Conservation (phyloP, 2,113 vertebrate genomes). For the Sceloporus tristichus region DNA sequence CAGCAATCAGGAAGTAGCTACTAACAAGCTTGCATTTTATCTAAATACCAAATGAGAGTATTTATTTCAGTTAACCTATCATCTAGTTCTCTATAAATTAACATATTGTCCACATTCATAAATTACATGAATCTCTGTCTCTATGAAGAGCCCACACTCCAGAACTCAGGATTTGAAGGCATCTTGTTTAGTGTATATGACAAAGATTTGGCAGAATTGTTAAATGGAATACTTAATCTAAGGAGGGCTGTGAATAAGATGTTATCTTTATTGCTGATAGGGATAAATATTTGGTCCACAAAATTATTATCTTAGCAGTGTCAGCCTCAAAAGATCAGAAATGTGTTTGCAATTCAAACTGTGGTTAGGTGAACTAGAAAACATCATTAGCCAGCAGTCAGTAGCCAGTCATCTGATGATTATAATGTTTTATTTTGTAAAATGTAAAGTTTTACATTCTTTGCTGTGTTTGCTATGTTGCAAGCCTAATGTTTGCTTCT, state of each 20-base stretch:
- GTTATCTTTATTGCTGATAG: not conserved
- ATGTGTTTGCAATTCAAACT: not conserved
- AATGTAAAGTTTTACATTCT: not conserved
- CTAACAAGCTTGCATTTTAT: too few species aligned
- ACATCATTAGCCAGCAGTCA: not conserved
- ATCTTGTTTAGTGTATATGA: not conserved
- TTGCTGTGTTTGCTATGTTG: not conserved
- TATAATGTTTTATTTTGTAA: not conserved
- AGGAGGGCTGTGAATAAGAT: not conserved
- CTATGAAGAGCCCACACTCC: too few species aligned
- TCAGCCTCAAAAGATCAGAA: not conserved
- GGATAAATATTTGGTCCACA: not conserved
- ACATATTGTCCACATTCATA: too few species aligned
- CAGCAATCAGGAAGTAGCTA: too few species aligned
- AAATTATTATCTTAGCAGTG: not conserved
- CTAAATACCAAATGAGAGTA: too few species aligned
- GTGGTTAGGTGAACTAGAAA: not conserved
- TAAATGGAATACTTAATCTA: not conserved
- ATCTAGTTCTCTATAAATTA: too few species aligned
- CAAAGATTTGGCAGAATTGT: not conserved
- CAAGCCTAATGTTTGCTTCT: not conserved
- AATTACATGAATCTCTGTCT: too few species aligned
- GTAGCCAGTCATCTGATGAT: not conserved
- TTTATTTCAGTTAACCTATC: too few species aligned
- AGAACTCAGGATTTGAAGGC: too few species aligned